Evolutionary conservation across 2,113 vertebrate species (phyloP).

Genomic region (Eolophus roseicapilla): DNA sequence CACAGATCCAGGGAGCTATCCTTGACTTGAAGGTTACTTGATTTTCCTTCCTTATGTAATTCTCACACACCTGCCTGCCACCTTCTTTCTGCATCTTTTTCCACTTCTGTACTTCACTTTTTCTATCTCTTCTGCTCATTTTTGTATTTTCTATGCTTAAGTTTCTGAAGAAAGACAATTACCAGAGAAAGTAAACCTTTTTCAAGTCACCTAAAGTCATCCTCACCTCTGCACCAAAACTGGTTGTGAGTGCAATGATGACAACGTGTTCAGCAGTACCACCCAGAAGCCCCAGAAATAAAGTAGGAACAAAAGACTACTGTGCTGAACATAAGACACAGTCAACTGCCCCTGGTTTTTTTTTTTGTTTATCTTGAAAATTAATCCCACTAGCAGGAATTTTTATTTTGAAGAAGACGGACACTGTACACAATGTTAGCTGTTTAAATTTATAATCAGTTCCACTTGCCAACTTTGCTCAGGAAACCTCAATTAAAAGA

Average conservation of each 20-base stretch:
- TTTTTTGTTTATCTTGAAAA: background rate
- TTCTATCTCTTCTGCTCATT: background rate
- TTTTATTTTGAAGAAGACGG: background rate
- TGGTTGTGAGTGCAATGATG: background rate
- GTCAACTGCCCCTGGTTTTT: background rate
- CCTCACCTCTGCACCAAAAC: background rate
- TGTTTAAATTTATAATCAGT: background rate
- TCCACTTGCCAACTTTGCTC: background rate
- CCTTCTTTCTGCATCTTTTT: background rate
- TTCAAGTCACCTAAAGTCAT: background rate
- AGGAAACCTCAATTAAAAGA: background rate
- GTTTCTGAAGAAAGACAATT: background rate
- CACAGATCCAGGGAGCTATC: conserved; percentile 10
- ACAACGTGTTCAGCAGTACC: background rate
- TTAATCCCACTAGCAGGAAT: background rate
- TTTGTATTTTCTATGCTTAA: background rate
- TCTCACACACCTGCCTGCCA: background rate
- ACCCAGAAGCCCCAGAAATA: background rate
- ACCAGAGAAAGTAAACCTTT: background rate
- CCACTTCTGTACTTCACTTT: background rate
- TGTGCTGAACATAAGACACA: background rate
- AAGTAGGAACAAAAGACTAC: background rate
- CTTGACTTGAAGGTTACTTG: conserved; percentile 19
- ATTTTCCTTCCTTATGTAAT: background rate
- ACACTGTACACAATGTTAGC: background rate